A percentile compares a stretch with the other conserved stretches of the same genome.
phyloP scores from a whole-genome alignment of 2,113 vertebrate species.

The Picathartes gymnocephalus region DNA sequence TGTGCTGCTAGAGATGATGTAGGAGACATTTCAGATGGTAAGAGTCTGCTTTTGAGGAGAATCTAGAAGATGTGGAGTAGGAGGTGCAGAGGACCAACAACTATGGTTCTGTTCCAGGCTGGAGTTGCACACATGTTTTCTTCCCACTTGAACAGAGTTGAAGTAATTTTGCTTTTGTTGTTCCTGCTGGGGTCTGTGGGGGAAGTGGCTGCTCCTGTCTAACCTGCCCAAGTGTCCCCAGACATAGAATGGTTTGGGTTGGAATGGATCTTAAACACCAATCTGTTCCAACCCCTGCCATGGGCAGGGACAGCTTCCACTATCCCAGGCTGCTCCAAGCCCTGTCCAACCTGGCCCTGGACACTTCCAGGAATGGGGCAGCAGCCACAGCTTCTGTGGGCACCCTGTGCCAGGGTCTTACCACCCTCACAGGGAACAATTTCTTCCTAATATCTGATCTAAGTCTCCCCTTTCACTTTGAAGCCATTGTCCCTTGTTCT shows the following conservation, averaged over 20 bases:
- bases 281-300: not conserved
- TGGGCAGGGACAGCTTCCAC: not conserved
- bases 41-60: not conserved
- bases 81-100: not conserved
- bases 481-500: not conserved
- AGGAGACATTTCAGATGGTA: not conserved
- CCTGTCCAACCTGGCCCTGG: accelerated
- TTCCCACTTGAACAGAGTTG: not conserved
- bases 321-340: accelerated
- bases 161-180: not conserved
- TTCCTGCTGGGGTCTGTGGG: not conserved
- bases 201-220: not conserved
- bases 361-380: not conserved
- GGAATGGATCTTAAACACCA: not conserved
- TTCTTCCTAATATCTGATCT: not conserved
- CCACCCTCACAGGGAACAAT: not conserved
- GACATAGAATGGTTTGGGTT: not conserved
- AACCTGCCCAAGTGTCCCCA: not conserved
- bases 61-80: not conserved
- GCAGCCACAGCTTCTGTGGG: not conserved
- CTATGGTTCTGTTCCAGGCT: not conserved
- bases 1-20: not conserved
- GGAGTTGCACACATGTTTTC: not conserved
- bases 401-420: accelerated
- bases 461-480: not conserved